Evolutionary conservation across 2,113 vertebrate species (phyloP).

Genomic region (Urocitellus parryii): DNA sequence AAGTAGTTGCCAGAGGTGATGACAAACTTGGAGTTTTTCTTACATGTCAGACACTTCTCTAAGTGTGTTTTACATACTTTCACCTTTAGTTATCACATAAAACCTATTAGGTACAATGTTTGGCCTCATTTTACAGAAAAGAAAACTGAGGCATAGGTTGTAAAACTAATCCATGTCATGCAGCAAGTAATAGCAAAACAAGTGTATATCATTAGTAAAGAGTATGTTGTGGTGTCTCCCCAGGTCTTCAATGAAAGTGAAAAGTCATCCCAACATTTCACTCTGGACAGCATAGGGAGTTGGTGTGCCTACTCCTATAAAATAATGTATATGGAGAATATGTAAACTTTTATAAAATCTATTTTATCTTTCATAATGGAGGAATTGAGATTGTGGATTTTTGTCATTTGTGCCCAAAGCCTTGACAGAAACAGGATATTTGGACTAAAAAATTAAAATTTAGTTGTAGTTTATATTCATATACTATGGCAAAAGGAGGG

Average conservation of each 20-base stretch:
- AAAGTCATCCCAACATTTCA: not conserved
- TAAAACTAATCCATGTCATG: not conserved
- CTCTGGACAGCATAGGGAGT: not conserved
- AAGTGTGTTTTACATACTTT: not conserved
- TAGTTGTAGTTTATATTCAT: not conserved
- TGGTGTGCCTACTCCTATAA: not conserved
- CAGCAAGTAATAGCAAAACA: not conserved
- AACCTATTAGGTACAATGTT: not conserved
- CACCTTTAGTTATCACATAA: not conserved
- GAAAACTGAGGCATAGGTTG: not conserved
- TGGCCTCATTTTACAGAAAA: not conserved
- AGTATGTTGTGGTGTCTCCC: not conserved
- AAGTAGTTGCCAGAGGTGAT: not conserved
- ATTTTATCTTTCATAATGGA: not conserved
- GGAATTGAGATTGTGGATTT: not conserved
- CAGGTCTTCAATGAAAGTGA: not conserved
- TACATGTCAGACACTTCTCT: not conserved
- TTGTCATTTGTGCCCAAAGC: not conserved
- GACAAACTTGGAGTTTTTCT: not conserved
- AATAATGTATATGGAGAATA: not conserved
- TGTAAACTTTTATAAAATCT: not conserved
- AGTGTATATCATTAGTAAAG: not conserved
- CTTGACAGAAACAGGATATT: not conserved
- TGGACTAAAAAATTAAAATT: not conserved
- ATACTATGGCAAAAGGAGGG: not conserved